Conservation (phyloP, 1,140 invertebrate species). For the Panulirus ornatus region DNA sequence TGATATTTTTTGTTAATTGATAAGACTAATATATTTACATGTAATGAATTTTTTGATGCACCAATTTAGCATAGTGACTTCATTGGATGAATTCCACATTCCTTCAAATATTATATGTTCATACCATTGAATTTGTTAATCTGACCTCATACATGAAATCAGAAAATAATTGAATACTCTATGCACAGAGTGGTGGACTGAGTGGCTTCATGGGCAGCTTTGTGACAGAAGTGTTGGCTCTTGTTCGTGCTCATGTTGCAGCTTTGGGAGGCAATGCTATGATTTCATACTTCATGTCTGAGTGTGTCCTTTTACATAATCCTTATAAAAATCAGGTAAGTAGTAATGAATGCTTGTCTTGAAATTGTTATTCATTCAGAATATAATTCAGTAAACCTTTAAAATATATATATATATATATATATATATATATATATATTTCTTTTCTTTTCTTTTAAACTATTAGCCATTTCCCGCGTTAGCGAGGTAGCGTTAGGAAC, state of each 20-base stretch:
- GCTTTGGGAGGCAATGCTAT: conserved; percentile 97
- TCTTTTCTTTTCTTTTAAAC: no score
- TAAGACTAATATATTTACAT: no score
- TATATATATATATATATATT: no score
- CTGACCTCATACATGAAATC: no score
- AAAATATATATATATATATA: no score
- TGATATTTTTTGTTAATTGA: no score
- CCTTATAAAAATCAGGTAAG: conserved; percentile 96
- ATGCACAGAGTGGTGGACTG: conserved; percentile 86
- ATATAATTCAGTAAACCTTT: background rate
- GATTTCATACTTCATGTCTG: conserved; percentile 94
- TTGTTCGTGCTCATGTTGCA: conserved; percentile 93
- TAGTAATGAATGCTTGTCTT: conserved; percentile 6
- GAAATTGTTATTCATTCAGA: conserved; percentile 1
- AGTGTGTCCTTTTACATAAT: conserved; percentile 93
- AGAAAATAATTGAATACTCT: conserved; percentile 21
- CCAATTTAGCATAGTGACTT: no score
- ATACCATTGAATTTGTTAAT: background rate
- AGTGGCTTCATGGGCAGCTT: conserved; percentile 96
- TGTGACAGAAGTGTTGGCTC: conserved; percentile 92
- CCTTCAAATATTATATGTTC: no score
- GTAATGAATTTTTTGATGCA: no score
- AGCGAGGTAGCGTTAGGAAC: no score
- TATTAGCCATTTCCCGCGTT: no score
- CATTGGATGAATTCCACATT: no score